Evolutionary conservation across 2,797 vertebrate genomes (phyloP).

Genomic region (Eurystomus glaucurus): DNA sequence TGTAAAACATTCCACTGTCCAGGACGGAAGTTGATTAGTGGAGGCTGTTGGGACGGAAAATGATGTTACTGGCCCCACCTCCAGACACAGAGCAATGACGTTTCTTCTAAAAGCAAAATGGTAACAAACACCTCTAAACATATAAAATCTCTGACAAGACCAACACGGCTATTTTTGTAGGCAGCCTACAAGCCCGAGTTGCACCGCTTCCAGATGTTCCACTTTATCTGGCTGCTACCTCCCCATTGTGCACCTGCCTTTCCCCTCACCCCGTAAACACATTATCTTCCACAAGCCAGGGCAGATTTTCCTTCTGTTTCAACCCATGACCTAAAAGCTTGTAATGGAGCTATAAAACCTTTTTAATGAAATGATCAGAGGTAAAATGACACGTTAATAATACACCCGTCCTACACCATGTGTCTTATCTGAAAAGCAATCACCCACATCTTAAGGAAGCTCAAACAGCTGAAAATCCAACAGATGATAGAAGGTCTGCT

Average conservation of each 20-base stretch:
- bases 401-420: conserved; percentile 47
- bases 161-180: background rate
- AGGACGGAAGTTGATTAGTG: background rate
- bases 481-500: conserved; percentile 26
- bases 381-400: conserved; percentile 40
- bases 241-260: conserved; percentile 35
- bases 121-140: background rate
- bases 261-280: conserved; percentile 40
- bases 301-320: conserved; percentile 16
- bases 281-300: conserved; percentile 45
- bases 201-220: background rate
- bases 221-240: conserved; percentile 1
- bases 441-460: conserved; percentile 60
- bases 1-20: background rate
- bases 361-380: conserved; percentile 58
- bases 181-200: background rate
- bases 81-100: background rate
- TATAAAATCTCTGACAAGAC: background rate
- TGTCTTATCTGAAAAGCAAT: conserved; percentile 55
- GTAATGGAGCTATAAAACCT: background rate
- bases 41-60: background rate
- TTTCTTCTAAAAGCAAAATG: background rate
- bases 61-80: background rate
- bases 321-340: conserved; percentile 53
- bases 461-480: conserved; percentile 31